Conservation (phyloP, 1,140 invertebrate genomes). For the Lepidostoma basale region DNA sequence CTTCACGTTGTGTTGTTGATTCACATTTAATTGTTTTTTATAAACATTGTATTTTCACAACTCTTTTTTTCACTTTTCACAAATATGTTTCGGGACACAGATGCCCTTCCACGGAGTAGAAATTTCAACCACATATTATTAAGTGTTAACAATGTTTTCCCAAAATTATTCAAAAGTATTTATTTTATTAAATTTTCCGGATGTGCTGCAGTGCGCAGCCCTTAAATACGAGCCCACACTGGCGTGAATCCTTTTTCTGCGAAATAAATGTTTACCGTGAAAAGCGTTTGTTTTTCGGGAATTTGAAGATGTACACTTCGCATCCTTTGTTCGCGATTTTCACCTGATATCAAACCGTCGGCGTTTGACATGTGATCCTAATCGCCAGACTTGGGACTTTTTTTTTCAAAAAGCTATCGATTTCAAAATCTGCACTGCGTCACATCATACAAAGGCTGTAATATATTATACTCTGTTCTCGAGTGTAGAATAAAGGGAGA, state of each 20-base stretch:
- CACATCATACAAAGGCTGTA: constrained; percentile 1
- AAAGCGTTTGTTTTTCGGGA: not conserved
- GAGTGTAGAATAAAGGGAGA: constrained; percentile 12
- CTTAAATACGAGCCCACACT: too few relatives aligned
- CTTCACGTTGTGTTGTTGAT: too few relatives aligned
- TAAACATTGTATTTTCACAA: too few relatives aligned
- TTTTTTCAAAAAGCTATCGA: constrained; percentile 31
- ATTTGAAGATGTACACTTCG: not conserved
- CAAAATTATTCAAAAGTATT: too few relatives aligned
- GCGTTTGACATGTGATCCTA: constrained; percentile 12
- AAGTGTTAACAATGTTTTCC: too few relatives aligned
- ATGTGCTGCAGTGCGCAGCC: too few relatives aligned
- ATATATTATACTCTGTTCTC: not conserved
- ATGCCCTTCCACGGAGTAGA: too few relatives aligned
- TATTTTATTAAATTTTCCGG: too few relatives aligned
- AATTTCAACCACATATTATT: too few relatives aligned
- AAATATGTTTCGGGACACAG: too few relatives aligned
- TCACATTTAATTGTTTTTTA: too few relatives aligned
- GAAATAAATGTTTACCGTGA: not conserved
- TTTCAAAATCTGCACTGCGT: constrained; percentile 44
- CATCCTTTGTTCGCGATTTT: constrained; percentile 17
- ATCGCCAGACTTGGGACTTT: not conserved
- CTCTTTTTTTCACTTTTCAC: too few relatives aligned
- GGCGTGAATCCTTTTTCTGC: not conserved
- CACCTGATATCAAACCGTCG: not conserved